These are phyloP conservation scores for Carcina quercana DNA, from an alignment of 2,888 invertebrate genomes.

Conservation along the genomic window DNA sequence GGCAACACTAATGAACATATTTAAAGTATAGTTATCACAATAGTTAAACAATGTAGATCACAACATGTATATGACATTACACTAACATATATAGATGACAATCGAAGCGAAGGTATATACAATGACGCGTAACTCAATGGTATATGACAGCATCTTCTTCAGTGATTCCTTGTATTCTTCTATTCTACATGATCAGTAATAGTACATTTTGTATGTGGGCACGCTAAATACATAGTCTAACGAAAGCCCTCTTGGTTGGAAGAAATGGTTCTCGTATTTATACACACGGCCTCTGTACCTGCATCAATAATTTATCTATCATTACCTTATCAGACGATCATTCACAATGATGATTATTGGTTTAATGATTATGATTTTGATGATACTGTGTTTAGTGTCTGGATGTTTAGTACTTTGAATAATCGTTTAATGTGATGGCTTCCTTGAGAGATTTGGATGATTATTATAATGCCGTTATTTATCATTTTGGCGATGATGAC, in stretches of 20 bases:
- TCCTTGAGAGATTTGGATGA: too few relatives aligned
- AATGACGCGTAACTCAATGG: conserved; percentile 24
- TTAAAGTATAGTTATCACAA: conserved; percentile 54
- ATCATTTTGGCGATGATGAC: conserved; percentile 17
- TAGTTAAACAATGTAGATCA: conserved; percentile 48
- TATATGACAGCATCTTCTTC: conserved; percentile 26
- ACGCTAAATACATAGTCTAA: conserved; percentile 71
- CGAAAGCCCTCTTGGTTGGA: conserved; percentile 63
- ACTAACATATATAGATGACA: conserved; percentile 31
- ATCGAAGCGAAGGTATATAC: conserved; percentile 32
- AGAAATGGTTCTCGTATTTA: conserved; percentile 73
- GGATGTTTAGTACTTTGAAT: too few relatives aligned
- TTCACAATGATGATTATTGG: conserved; percentile 14
- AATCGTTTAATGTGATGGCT: neutral
- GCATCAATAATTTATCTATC: conserved; percentile 57
- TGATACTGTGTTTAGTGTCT: conserved; percentile 4
- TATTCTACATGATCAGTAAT: conserved; percentile 41
- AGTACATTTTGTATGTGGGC: conserved; percentile 70
- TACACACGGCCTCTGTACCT: conserved; percentile 72
- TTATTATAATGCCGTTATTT: conserved; percentile 5
- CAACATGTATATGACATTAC: conserved; percentile 51
- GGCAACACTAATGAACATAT: conserved; percentile 16
- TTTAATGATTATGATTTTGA: too few relatives aligned
- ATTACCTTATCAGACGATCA: conserved; percentile 29
- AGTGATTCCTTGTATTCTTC: conserved; percentile 25